phyloP scores from a whole-genome alignment of 2,888 invertebrate species.

The Meteorus colon region DNA sequence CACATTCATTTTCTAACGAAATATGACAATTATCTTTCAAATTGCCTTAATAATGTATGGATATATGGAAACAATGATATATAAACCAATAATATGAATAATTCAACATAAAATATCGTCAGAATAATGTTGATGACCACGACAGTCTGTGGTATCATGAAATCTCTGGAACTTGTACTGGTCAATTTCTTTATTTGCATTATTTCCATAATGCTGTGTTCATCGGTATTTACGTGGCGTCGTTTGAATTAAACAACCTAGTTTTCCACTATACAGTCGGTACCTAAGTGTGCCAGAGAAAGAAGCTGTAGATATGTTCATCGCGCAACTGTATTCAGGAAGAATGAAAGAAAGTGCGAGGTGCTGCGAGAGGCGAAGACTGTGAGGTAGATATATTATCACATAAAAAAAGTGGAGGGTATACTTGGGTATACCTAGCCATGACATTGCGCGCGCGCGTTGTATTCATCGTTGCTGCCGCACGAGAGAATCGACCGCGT shows the following conservation, averaged over 20 bases:
- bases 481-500: slow-evolving; percentile 59
- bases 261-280: slow-evolving; percentile 27
- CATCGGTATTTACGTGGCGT: neutral
- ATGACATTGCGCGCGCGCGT: slow-evolving; percentile 67
- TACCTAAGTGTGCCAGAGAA: slow-evolving; percentile 64
- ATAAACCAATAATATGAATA: neutral
- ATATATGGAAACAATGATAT: neutral
- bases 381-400: slow-evolving; percentile 42
- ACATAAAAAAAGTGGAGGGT: slow-evolving; percentile 47
- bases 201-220: neutral
- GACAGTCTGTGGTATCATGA: too few species aligned
- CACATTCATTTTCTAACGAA: neutral
- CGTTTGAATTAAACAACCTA: slow-evolving; percentile 37
- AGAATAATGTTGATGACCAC: neutral
- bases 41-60: neutral
- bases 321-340: slow-evolving; percentile 9
- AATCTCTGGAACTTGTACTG: too few species aligned
- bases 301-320: slow-evolving; percentile 46
- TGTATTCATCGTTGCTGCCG: slow-evolving; percentile 40
- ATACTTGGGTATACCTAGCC: slow-evolving; percentile 55
- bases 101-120: neutral
- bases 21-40: neutral
- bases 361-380: too few species aligned
- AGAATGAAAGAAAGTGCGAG: slow-evolving; percentile 37
- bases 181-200: neutral